Base-by-base conservation (phyloP, 2,113 vertebrate genomes). In the Pygathrix nemaeus region DNA sequence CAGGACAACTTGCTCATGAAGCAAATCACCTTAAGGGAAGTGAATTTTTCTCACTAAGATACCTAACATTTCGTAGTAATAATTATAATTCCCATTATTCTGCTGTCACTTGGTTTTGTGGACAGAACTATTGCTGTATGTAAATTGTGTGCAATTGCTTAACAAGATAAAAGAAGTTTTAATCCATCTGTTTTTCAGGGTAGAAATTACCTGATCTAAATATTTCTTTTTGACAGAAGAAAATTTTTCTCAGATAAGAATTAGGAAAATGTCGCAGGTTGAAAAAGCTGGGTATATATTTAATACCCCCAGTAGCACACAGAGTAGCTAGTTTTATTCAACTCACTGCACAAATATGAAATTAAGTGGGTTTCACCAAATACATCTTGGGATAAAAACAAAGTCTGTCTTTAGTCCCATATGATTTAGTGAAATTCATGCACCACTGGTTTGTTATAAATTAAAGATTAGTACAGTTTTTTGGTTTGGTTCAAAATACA, bases 401-500 rank as follows among this genome's bases (percentile, higher is more conserved):
- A 92, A 97, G 84, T 88, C 76, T 96, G 25, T 83, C 90, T 94
- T 81, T 64, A 72, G 52, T 72, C 96, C 45, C 78, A 3, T 48
- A 12, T 82, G 61, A 97, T 95, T 97, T 97, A 90, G 96, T 97
- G 81, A 96, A 95, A 98, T 97, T 81, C 89, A 45, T 5, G 17
- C 87, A 66, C 88, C 52, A 5, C 9, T 61, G 89, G 86, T 61
- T 84, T 97, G 90, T 89, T 80, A n/a, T 64, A 97, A 98, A 97
- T 82, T 96, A 97, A 96, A 92, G 95, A 97, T 93, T 93, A 96
- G 61, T 92, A 82, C 84, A 75, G 78, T 96, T 84, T 43, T 25
- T 45, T 93, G 89, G 55, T 89, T 96, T 92, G 16, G 64, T 59
- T 97, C 93, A 94, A 97, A 97, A 97, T 90, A 85, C 21, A 50